Evolutionary conservation across 2,113 vertebrate genomes (phyloP).

Genomic region (Melanerpes formicivorus): DNA sequence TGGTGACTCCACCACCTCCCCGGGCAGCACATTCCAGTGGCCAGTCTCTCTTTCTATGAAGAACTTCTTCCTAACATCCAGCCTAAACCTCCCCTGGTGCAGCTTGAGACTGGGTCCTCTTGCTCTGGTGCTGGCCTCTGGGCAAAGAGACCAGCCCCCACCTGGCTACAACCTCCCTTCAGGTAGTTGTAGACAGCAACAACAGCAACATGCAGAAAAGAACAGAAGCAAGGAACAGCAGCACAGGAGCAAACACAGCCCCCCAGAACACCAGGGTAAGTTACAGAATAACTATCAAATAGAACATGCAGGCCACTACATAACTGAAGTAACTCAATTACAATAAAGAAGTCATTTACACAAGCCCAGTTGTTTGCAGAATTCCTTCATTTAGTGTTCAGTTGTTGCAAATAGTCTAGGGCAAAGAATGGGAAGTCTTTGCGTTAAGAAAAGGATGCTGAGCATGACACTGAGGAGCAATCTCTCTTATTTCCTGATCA

Average conservation of each 20-base stretch:
- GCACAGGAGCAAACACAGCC: background rate
- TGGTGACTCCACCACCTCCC: too few species aligned
- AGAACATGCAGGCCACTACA: background rate
- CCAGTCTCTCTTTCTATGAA: too few species aligned
- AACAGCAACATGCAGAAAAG: background rate
- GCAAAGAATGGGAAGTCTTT: background rate
- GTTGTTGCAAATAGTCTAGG: background rate
- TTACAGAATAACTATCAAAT: background rate
- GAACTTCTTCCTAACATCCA: too few species aligned
- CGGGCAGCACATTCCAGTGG: too few species aligned
- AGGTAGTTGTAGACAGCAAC: too few species aligned
- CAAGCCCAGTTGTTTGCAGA: background rate
- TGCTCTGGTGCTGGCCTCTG: too few species aligned
- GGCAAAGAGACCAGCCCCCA: too few species aligned
- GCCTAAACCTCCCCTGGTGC: too few species aligned
- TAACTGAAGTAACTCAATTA: background rate
- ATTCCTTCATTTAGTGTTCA: background rate
- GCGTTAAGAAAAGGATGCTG: background rate
- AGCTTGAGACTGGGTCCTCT: too few species aligned
- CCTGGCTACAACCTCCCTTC: too few species aligned
- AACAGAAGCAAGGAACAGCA: background rate
- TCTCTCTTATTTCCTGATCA: background rate
- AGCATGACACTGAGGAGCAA: background rate
- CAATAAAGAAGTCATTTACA: background rate
- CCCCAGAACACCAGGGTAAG: background rate